Percentiles rank a stretch among this genome's conserved stretches.
Evolutionary conservation across 2,113 vertebrate genomes (phyloP).

Genomic region (Otis tarda): DNA sequence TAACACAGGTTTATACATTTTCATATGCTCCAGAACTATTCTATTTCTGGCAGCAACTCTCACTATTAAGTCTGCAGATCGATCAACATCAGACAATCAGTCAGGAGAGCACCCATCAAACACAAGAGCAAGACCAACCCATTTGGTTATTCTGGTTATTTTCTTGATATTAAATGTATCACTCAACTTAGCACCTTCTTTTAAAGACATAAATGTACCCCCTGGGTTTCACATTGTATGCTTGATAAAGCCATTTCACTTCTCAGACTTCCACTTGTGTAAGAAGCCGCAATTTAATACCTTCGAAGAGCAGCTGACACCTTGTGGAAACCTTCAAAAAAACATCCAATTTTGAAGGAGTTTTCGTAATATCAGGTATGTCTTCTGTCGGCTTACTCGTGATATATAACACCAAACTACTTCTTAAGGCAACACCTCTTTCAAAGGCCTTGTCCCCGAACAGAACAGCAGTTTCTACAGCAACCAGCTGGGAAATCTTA

Average conservation of each 20-base stretch:
- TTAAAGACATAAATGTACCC: not conserved
- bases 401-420: not conserved
- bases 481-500: conserved; percentile 3
- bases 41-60: not conserved
- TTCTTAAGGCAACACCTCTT: not conserved
- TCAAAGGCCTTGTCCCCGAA: not conserved
- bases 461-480: not conserved
- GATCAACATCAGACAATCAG: not conserved
- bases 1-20: not conserved
- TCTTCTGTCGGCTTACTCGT: not conserved
- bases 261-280: not conserved
- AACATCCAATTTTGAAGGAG: not conserved
- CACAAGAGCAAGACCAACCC: fast-evolving
- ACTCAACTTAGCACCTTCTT: not conserved
- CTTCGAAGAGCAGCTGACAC: not conserved
- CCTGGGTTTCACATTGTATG: not conserved
- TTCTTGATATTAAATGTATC: not conserved
- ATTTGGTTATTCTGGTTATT: not conserved
- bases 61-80: not conserved
- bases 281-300: not conserved
- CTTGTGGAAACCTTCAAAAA: not conserved
- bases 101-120: not conserved
- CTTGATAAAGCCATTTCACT: not conserved
- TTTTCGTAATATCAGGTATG: not conserved
- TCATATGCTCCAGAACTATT: not conserved